These are phyloP conservation scores for Australoheros scitulus DNA, from an alignment of 2,113 vertebrate species.

Conservation along the genomic window DNA sequence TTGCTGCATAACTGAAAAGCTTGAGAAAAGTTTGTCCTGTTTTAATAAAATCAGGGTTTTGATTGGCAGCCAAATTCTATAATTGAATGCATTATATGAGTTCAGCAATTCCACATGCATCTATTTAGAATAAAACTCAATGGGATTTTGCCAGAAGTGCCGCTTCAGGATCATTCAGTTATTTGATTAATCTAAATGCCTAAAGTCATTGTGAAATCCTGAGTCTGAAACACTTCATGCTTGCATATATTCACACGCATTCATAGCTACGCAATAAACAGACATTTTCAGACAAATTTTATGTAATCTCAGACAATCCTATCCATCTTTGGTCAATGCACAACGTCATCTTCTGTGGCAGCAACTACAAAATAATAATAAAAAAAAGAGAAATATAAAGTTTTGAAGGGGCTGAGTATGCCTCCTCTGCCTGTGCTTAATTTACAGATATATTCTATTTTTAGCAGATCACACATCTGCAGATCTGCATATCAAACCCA, in stretches of 20 bases:
- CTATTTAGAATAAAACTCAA: too few relatives aligned
- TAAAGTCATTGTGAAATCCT: background rate
- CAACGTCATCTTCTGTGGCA: background rate
- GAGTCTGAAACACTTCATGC: background rate
- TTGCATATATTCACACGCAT: background rate
- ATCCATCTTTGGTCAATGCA: background rate
- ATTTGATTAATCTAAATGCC: background rate
- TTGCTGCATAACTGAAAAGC: background rate
- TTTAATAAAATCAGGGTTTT: too few relatives aligned
- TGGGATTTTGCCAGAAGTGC: too few relatives aligned
- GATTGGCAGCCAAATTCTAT: too few relatives aligned
- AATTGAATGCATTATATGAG: background rate
- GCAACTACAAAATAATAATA: background rate
- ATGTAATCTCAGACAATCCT: conserved; percentile 5
- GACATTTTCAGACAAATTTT: background rate
- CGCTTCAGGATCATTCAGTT: too few relatives aligned
- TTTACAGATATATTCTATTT: conserved; percentile 50
- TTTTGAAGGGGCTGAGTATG: background rate
- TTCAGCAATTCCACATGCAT: too few relatives aligned
- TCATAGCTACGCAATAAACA: background rate
- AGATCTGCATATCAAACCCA: conserved; percentile 48
- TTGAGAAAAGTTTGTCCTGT: too few relatives aligned
- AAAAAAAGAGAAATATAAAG: background rate
- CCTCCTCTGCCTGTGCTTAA: background rate
- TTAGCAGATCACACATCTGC: conserved; percentile 47